Conservation (phyloP, 2,888 invertebrate species). For the Drosophila barbarae region DNA sequence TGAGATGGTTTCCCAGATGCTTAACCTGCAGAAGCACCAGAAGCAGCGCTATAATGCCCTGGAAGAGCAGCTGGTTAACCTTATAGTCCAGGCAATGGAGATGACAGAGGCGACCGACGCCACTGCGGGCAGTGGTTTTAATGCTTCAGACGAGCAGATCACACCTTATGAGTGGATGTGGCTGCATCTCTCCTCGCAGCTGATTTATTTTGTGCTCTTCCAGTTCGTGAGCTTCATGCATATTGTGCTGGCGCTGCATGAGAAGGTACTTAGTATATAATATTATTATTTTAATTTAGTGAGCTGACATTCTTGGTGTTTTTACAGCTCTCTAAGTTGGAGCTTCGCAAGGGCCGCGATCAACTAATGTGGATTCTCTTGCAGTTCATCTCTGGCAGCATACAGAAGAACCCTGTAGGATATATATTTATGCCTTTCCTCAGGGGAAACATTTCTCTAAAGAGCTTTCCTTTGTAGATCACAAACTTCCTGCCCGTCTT, state of each 20-base stretch:
- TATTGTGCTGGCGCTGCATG: constrained; percentile 93
- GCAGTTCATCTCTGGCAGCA: constrained; percentile 98
- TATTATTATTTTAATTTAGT: no score
- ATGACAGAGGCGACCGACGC: constrained; percentile 86
- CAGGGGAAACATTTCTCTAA: background rate
- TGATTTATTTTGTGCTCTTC: constrained; percentile 96
- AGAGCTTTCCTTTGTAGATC: constrained; percentile 80
- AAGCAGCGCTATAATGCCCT: constrained; percentile 92
- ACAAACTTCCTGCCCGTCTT: constrained; percentile 94
- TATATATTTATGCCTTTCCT: no score
- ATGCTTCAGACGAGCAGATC: constrained; percentile 79
- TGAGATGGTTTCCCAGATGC: constrained; percentile 97
- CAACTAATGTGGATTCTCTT: constrained; percentile 99
- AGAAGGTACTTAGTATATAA: constrained; percentile 82
- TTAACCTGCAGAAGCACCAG: constrained; percentile 95
- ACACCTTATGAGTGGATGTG: constrained; percentile 87
- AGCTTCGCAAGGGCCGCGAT: constrained; percentile 93
- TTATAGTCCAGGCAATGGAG: constrained; percentile 95
- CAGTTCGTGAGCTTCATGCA: constrained; percentile 96
- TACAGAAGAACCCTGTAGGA: constrained; percentile 92
- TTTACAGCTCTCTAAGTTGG: constrained; percentile 85
- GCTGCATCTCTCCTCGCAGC: constrained; percentile 95
- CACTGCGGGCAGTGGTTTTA: constrained; percentile 78
- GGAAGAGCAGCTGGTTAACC: constrained; percentile 94
- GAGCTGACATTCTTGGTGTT: background rate